Evolutionary conservation across 2,888 invertebrate species (phyloP).

Genomic region (Stenoptilia bipunctidactyla): DNA sequence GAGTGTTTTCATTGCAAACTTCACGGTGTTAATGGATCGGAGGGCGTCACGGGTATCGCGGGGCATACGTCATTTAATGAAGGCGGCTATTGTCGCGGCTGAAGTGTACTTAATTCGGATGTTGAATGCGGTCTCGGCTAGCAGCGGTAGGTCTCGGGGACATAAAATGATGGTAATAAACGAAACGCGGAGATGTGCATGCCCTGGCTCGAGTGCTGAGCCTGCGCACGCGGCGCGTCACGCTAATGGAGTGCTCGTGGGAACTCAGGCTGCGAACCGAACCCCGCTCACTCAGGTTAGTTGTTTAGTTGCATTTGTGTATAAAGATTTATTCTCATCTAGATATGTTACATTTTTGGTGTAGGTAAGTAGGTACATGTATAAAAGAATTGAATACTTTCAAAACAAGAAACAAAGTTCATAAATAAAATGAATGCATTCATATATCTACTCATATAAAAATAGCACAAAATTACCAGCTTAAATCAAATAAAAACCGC

Average conservation of each 20-base stretch:
- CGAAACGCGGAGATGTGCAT: constrained; percentile 23
- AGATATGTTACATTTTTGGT: too few species aligned
- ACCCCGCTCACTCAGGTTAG: neutral
- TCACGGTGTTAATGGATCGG: constrained; percentile 47
- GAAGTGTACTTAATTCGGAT: constrained; percentile 55
- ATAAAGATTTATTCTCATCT: too few species aligned
- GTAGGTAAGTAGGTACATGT: too few species aligned
- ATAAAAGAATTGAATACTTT: too few species aligned
- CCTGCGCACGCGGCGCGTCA: neutral
- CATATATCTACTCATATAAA: too few species aligned
- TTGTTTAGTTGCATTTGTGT: too few species aligned
- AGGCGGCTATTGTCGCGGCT: constrained; percentile 54
- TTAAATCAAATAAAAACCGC: too few species aligned
- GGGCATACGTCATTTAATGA: constrained; percentile 63
- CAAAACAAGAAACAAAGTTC: too few species aligned
- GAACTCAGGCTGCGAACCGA: neutral
- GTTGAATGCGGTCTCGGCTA: constrained; percentile 34
- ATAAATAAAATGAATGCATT: too few species aligned
- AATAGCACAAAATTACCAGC: too few species aligned
- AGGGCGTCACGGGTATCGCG: constrained; percentile 60
- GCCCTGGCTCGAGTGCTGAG: constrained; percentile 12
- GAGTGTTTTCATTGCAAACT: constrained; percentile 59
- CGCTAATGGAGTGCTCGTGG: constrained; percentile 3
- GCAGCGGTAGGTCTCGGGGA: constrained; percentile 30
- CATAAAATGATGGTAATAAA: constrained; percentile 36